Evolutionary conservation across 2,888 invertebrate genomes (phyloP), one percentile per base, ranked within the genome.

Genomic region (Coecobrya sp.): DNA sequence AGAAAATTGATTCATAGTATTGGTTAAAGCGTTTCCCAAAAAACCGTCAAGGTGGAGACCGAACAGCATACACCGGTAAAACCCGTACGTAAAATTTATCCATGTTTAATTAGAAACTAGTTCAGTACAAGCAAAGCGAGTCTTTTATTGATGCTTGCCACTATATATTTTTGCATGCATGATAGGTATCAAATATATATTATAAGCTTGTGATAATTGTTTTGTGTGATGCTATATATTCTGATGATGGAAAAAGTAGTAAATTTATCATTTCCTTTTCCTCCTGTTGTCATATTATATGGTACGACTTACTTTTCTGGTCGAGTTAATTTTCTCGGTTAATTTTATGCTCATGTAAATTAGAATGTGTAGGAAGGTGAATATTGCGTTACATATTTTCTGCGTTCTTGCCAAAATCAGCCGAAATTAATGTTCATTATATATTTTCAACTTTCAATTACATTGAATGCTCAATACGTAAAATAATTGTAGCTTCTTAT

Each of bases 31-130:
- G 30, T 55, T 59, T 25, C 68, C 52, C 25, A 88, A 82, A 88
- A 88, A 92, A 76, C 88, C 5, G 84, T 79, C 92, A 92, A 86
- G 73, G 88, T 88, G 92, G 92, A 92, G 92, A 92, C 92, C 84
- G 92, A 92, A 88, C 91, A 91, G 82, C 87, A 91, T 73, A 87
- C 87, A 68, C 92, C 92, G 92, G 92, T 92, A 84, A 92, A 92
- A 65, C 84, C 92, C 92, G 92, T 92, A 88, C 65, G 88, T 92
- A 65, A 84, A 81, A 45, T 84, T 62, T 84, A 84, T 62, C 45
- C 36, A 19, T 65, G 42, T 65, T 62, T 36, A 16, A 65, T 13
- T 19, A 62, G 36, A 45, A 27, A 8, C 7, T 70, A 25, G 22
- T 76, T 49, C 11, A 55, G 19, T 62, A 62, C 25, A 79, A 79